A percentile compares a stretch with the other conserved stretches of the same genome.
Evolutionary conservation across 2,113 vertebrate genomes (phyloP).

Genomic region (Xenotilapia leptura): DNA sequence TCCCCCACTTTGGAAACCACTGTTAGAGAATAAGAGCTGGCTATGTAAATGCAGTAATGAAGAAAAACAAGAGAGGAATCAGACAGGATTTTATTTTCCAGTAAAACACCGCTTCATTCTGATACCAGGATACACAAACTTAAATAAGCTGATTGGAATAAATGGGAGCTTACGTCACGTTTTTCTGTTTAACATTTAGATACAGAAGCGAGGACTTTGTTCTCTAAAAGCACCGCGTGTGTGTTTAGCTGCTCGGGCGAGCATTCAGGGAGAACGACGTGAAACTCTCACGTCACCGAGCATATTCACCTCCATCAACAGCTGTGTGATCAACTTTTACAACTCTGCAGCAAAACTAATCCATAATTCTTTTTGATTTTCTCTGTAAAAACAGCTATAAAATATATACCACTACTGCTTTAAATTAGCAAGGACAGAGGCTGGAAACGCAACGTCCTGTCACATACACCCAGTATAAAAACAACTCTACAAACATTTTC

Average conservation of each 20-base stretch:
- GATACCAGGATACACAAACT: not conserved
- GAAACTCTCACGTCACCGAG: not conserved
- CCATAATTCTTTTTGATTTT: not conserved
- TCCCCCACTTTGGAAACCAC: not conserved
- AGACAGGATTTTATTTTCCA: not conserved
- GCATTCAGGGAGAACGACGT: not conserved
- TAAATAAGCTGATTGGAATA: not conserved
- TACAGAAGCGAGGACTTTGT: not conserved
- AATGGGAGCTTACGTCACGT: not conserved
- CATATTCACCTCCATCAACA: not conserved
- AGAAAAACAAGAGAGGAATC: not conserved
- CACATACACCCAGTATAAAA: not conserved
- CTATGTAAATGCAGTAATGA: not conserved
- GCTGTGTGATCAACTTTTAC: not conserved
- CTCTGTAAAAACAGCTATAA: not conserved
- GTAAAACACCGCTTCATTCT: not conserved
- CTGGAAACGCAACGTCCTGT: not conserved
- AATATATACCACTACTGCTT: not conserved
- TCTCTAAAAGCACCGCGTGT: not conserved
- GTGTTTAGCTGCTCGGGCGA: not conserved
- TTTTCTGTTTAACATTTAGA: not conserved
- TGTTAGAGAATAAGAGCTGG: not conserved
- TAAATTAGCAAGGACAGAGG: not conserved
- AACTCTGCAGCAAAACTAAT: not conserved
- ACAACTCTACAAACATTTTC: not conserved